These are phyloP conservation scores for Papilio machaon DNA, from an alignment of 1,140 invertebrate genomes.

Conservation along the genomic window DNA sequence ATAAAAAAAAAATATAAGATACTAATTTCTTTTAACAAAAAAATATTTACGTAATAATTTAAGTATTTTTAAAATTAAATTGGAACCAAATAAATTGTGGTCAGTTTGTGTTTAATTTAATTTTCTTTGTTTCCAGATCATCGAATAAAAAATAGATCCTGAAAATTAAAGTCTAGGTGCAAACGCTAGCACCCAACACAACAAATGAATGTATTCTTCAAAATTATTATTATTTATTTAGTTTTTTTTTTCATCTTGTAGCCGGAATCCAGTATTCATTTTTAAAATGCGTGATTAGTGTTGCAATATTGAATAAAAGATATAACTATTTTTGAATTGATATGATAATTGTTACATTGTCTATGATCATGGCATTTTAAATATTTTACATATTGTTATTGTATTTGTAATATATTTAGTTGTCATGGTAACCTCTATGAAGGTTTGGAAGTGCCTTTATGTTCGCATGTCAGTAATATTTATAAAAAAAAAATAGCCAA, in stretches of 20 bases:
- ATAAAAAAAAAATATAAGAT: too few species aligned
- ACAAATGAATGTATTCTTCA: not conserved
- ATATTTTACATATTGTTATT: not conserved
- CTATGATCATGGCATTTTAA: not conserved
- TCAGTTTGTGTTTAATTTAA: too few species aligned
- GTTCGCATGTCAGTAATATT: not conserved
- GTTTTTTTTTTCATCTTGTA: not conserved
- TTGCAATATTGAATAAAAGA: not conserved
- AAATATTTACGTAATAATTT: too few species aligned
- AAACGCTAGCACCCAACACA: constrained; percentile 40
- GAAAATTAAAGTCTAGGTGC: constrained; percentile 61
- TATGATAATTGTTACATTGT: constrained; percentile 1
- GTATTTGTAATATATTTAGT: not conserved
- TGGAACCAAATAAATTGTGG: too few species aligned
- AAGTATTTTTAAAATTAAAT: too few species aligned
- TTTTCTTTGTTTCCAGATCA: constrained; percentile 60
- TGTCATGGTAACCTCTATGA: not conserved
- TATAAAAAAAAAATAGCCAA: not conserved
- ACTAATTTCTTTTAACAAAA: too few species aligned
- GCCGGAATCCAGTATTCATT: not conserved
- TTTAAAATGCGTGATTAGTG: not conserved
- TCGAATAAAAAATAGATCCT: constrained; percentile 73
- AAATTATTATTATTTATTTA: constrained; percentile 8
- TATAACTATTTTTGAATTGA: constrained; percentile 3
- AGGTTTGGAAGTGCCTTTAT: constrained; percentile 3